Conservation (phyloP, 1,140 invertebrate genomes). For the Zaprionus africanus region DNA sequence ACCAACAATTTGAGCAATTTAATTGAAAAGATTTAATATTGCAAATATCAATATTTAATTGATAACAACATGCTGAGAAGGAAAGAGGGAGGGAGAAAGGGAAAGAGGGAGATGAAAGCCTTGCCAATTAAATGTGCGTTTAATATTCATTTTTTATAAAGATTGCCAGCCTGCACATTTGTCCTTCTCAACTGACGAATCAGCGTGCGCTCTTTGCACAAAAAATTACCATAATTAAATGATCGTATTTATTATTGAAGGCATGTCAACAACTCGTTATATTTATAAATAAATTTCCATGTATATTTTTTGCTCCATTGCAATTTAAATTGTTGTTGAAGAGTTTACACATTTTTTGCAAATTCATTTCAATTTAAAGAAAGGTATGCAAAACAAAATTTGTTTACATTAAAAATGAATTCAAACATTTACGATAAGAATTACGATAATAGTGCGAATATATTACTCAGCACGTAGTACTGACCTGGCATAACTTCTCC, state of each 20-base stretch:
- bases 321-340: not conserved
- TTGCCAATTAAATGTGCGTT: conserved; percentile 36
- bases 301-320: not conserved
- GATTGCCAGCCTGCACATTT: conserved; percentile 2
- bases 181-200: conserved; percentile 7
- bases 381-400: not conserved
- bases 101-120: not conserved
- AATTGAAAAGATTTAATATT: conserved; percentile 82
- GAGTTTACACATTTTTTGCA: not conserved
- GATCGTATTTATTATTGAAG: conserved; percentile 2
- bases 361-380: not conserved
- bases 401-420: not conserved
- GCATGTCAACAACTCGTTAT: conserved; percentile 5
- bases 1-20: conserved; percentile 64
- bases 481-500: conserved; percentile 4
- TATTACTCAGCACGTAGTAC: not conserved
- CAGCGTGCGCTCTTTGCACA: not conserved
- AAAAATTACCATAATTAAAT: not conserved
- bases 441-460: not conserved
- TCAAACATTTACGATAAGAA: not conserved
- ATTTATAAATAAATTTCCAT: not conserved
- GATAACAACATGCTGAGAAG: conserved; percentile 48
- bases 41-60: conserved; percentile 78
- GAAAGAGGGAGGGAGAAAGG: conserved; percentile 16
- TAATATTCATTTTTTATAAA: conserved; percentile 20